These are phyloP conservation scores for Otolemur garnettii DNA, from an alignment of 2,113 vertebrate species.

Conservation along the genomic window DNA sequence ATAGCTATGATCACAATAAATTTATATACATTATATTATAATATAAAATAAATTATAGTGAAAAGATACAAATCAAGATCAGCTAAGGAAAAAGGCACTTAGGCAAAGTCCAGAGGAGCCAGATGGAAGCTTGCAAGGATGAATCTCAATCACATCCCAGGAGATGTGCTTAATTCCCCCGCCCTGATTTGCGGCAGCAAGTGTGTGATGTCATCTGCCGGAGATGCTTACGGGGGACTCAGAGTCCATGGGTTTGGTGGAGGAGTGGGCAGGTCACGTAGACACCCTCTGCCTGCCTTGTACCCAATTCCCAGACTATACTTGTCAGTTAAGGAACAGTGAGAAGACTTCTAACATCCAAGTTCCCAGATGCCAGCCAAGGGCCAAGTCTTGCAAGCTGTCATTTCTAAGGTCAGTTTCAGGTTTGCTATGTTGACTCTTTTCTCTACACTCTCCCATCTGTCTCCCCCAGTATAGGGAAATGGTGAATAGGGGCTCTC, in stretches of 20 bases:
- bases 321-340: not conserved
- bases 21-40: not conserved
- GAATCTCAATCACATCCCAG: not conserved
- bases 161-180: no score
- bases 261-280: not conserved
- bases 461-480: rapidly evolving
- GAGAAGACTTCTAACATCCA: not conserved
- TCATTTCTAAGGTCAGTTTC: not conserved
- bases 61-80: not conserved
- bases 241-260: not conserved
- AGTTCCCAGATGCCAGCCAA: not conserved
- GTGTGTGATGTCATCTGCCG: no score
- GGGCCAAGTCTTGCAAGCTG: not conserved
- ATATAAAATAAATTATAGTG: not conserved
- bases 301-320: not conserved
- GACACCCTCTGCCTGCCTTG: not conserved
- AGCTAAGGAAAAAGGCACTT: not conserved
- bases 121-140: not conserved
- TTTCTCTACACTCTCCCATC: not conserved
- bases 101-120: not conserved
- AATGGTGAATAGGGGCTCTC: not conserved
- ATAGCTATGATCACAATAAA: not conserved
- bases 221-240: not conserved
- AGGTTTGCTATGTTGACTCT: not conserved
- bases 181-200: rapidly evolving